These are phyloP conservation scores for Patella ulyssiponensis DNA, from an alignment of 2,888 invertebrate genomes.

Conservation along the genomic window DNA sequence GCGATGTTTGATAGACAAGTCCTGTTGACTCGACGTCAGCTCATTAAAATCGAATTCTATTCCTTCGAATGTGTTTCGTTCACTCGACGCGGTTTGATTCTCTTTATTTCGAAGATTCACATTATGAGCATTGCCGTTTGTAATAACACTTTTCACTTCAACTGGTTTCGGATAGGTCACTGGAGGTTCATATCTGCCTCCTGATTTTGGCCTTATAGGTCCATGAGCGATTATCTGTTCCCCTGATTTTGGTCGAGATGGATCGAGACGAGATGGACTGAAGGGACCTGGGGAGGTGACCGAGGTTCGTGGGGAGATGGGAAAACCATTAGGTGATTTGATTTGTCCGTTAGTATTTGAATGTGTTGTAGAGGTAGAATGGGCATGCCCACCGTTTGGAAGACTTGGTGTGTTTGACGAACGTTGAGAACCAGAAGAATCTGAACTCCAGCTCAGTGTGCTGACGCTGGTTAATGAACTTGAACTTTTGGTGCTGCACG, in stretches of 20 bases:
- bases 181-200: neutral
- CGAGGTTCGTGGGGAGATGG: conserved; percentile 8
- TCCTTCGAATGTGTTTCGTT: conserved; percentile 63
- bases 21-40: conserved; percentile 65
- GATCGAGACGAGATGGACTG: neutral
- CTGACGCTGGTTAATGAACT: conserved; percentile 65
- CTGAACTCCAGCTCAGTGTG: conserved; percentile 48
- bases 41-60: conserved; percentile 64
- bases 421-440: conserved; percentile 37
- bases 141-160: conserved; percentile 12
- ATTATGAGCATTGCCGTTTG: conserved; percentile 2
- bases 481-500: conserved; percentile 56
- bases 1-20: conserved; percentile 62
- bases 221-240: neutral
- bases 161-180: neutral
- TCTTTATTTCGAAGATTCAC: conserved; percentile 3
- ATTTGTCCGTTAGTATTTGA: neutral
- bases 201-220: neutral
- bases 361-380: conserved; percentile 6
- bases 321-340: conserved; percentile 16
- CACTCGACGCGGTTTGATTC: conserved; percentile 8
- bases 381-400: conserved; percentile 17
- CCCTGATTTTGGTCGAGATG: conserved; percentile 15
- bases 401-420: conserved; percentile 22
- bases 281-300: neutral